Conservation (phyloP, 2,797 vertebrate genomes). For the Sus cebifrons region DNA sequence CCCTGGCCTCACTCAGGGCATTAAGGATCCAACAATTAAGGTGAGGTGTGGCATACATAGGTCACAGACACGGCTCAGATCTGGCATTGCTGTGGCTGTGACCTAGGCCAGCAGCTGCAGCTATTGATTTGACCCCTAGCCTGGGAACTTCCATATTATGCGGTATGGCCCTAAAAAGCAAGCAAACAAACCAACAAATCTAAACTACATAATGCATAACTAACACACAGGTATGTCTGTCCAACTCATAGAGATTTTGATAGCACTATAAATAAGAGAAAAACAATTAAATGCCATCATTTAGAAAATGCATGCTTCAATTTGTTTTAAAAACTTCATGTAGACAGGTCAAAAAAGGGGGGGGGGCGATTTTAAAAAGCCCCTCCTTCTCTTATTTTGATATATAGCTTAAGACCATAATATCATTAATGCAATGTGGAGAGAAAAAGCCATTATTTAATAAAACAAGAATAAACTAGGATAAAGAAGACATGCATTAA, state of each 20-base stretch:
- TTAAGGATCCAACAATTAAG: too few relatives aligned
- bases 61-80: too few relatives aligned
- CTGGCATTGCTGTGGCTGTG: too few relatives aligned
- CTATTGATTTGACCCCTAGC: too few relatives aligned
- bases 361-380: not conserved
- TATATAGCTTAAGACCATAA: not conserved
- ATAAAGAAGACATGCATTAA: not conserved
- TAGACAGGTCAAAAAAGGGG: not conserved
- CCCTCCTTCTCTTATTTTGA: not conserved
- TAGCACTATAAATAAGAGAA: not conserved
- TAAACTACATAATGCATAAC: not conserved
- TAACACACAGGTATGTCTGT: not conserved
- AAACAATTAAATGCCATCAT: not conserved
- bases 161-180: too few relatives aligned
- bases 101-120: too few relatives aligned
- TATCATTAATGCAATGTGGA: not conserved
- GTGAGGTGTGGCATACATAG: too few relatives aligned
- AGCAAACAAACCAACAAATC: too few relatives aligned
- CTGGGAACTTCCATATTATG: too few relatives aligned
- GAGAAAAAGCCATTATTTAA: not conserved
- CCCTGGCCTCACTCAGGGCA: too few relatives aligned
- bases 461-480: not conserved
- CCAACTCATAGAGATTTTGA: not conserved
- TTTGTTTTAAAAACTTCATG: not conserved
- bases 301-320: not conserved